These are phyloP conservation scores for Littorina saxatilis DNA, from an alignment of 1,140 invertebrate species.

Conservation along the genomic window DNA sequence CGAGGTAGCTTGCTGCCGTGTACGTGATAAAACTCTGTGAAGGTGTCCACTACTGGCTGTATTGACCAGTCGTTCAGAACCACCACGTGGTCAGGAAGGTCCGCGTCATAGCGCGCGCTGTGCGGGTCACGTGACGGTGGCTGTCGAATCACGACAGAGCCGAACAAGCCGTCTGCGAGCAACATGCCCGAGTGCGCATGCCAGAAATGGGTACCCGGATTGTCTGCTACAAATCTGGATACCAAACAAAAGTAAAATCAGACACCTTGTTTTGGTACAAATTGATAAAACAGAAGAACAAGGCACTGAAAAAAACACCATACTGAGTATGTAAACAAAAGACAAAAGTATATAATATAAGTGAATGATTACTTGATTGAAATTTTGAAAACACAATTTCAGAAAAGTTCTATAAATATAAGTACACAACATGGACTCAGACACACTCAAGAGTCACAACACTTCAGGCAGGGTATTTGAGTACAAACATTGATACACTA, in stretches of 20 bases:
- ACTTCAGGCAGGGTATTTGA: too few relatives aligned
- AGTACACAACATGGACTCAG: too few relatives aligned
- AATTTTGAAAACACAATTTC: too few relatives aligned
- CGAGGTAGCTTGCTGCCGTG: constrained; percentile 87
- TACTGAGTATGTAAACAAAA: constrained; percentile 21
- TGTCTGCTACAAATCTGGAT: constrained; percentile 73
- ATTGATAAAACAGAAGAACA: neutral
- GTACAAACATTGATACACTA: too few relatives aligned
- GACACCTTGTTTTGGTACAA: neutral
- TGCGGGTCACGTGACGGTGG: constrained; percentile 35
- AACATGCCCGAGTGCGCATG: constrained; percentile 92
- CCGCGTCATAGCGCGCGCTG: constrained; percentile 45
- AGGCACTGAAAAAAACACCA: constrained; percentile 44
- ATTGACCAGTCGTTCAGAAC: constrained; percentile 53
- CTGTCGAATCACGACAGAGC: constrained; percentile 78
- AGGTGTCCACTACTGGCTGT: constrained; percentile 81
- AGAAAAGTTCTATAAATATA: too few relatives aligned
- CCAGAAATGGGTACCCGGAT: constrained; percentile 90
- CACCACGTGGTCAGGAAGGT: constrained; percentile 48
- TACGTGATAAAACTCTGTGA: constrained; percentile 87
- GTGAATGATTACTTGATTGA: neutral
- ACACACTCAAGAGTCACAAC: too few relatives aligned
- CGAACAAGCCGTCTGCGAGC: constrained; percentile 87
- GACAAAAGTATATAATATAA: neutral
- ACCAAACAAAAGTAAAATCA: neutral